phyloP scores from a whole-genome alignment of 2,888 invertebrate genomes.

The Hypselothyrea guttata region DNA sequence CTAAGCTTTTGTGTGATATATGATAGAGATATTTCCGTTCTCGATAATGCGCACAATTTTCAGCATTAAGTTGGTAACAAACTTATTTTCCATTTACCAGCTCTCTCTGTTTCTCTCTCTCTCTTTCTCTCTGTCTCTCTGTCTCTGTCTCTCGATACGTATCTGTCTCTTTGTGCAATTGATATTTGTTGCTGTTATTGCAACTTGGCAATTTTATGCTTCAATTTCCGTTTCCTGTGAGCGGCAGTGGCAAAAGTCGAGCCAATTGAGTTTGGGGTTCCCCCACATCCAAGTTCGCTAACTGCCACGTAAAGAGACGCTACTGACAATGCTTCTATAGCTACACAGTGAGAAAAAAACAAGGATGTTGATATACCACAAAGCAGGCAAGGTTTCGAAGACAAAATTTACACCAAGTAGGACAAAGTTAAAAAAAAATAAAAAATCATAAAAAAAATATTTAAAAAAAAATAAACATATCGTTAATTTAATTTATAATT shows the following conservation, averaged over 20 bases:
- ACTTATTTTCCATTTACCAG: no score
- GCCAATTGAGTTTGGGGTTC: slow-evolving; percentile 62
- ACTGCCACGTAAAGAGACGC: no score
- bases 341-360: no score
- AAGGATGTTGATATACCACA: slow-evolving; percentile 40
- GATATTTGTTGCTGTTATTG: slow-evolving; percentile 30
- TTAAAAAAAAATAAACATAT: no score
- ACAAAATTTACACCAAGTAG: no score
- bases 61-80: slow-evolving; percentile 15
- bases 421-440: no score
- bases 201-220: slow-evolving; percentile 75
- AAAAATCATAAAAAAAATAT: no score
- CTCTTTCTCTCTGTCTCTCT: not conserved
- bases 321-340: slow-evolving; percentile 17
- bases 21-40: no score
- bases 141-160: not conserved
- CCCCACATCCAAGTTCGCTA: not conserved
- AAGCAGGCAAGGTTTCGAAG: no score
- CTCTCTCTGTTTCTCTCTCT: not conserved
- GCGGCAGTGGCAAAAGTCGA: slow-evolving; percentile 40
- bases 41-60: not conserved
- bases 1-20: no score
- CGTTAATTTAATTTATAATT: no score
- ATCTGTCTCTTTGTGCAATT: slow-evolving; percentile 2
- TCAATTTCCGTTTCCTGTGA: slow-evolving; percentile 73